Conservation (phyloP, 2,888 invertebrate genomes). For the Caenorhabditis sp. region DNA sequence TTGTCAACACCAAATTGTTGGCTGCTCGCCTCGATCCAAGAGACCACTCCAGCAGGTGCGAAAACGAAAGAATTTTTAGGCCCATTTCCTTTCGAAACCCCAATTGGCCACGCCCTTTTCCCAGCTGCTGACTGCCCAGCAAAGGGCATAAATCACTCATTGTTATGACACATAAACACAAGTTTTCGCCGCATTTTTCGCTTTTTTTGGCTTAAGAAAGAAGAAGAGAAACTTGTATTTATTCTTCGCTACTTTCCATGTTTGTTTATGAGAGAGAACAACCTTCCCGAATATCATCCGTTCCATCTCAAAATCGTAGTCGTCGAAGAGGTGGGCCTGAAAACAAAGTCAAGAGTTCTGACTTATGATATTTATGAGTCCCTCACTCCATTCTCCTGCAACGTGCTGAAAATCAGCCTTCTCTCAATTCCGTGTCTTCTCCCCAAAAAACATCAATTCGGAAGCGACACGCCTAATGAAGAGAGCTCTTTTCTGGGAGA, state of each 20-base stretch:
- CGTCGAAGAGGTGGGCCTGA: no score
- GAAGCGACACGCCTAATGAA: not conserved
- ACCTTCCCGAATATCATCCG: no score
- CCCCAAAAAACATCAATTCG: not conserved
- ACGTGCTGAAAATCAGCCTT: not conserved
- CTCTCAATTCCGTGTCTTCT: not conserved
- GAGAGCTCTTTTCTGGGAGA: not conserved
- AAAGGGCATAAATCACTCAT: conserved; percentile 60
- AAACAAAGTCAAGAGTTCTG: no score
- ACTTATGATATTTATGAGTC: not conserved
- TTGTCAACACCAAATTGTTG: conserved; percentile 52
- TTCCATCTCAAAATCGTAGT: no score
- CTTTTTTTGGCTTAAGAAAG: not conserved
- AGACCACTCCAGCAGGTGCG: conserved; percentile 25
- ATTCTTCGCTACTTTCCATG: not conserved
- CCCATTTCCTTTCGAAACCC: not conserved
- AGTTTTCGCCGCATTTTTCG: conserved; percentile 18
- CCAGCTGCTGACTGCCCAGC: conserved; percentile 21
- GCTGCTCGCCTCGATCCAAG: conserved; percentile 7
- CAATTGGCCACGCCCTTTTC: not conserved
- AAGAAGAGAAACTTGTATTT: conserved; percentile 2
- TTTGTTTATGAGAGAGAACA: not conserved
- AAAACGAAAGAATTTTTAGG: conserved; percentile 20
- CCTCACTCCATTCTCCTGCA: not conserved
- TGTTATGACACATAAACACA: conserved; percentile 44